Conservation (phyloP, 2,888 invertebrate genomes). For the Tachina grossa region DNA sequence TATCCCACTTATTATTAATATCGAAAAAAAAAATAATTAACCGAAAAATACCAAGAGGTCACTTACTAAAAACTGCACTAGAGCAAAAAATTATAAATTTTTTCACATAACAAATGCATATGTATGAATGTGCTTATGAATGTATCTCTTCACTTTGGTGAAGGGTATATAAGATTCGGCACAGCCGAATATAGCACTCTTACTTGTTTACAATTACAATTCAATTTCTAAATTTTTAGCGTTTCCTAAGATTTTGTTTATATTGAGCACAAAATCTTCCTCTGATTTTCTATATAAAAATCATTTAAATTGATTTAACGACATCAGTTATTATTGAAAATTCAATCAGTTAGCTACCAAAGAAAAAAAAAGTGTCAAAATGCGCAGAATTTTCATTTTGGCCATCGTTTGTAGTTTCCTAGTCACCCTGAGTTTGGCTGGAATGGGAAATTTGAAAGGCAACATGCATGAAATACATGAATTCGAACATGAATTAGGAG, state of each 20-base stretch:
- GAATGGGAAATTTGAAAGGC: not conserved
- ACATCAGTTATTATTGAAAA: not conserved
- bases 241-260: not conserved
- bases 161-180: too few relatives aligned
- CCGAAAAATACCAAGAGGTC: too few relatives aligned
- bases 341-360: not conserved
- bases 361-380: constrained; percentile 7
- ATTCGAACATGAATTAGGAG: too few relatives aligned
- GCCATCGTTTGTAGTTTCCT: constrained; percentile 7
- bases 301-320: not conserved
- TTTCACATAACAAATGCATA: too few relatives aligned
- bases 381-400: constrained; percentile 29
- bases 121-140: too few relatives aligned
- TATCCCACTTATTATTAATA: too few relatives aligned
- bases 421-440: constrained; percentile 2
- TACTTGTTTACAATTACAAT: not conserved
- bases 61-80: too few relatives aligned
- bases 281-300: not conserved
- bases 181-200: too few relatives aligned
- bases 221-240: too few relatives aligned
- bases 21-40: too few relatives aligned
- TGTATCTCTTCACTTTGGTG: too few relatives aligned
- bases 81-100: too few relatives aligned
- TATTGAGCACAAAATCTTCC: not conserved
- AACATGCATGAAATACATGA: not conserved